Percentiles rank a stretch among this genome's conserved stretches.
These are phyloP conservation scores for Bombus soroeensis DNA, from an alignment of 1,140 invertebrate genomes.

Conservation along the genomic window DNA sequence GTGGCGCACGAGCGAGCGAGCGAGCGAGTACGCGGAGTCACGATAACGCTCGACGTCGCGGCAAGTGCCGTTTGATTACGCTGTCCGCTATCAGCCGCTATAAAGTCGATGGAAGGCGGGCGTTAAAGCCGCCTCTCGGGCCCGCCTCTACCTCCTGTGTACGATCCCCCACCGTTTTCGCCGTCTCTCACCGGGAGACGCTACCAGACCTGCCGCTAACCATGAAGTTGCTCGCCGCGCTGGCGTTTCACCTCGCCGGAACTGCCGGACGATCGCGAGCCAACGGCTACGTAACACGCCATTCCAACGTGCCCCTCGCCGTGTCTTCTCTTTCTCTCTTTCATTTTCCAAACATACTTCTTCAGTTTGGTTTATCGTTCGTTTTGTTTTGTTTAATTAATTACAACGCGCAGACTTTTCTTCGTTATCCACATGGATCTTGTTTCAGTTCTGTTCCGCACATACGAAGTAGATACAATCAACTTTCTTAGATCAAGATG, in stretches of 20 bases:
- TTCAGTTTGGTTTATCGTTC: neutral
- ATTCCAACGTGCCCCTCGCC: slow-evolving; percentile 33
- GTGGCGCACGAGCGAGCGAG: neutral
- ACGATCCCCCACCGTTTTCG: slow-evolving; percentile 62
- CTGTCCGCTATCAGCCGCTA: slow-evolving; percentile 72
- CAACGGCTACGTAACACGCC: slow-evolving; percentile 35
- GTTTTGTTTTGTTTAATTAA: neutral
- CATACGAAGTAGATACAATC: too few species aligned
- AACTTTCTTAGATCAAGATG: too few species aligned
- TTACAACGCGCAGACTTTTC: neutral
- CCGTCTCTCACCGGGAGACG: slow-evolving; percentile 56
- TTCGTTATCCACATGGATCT: neutral
- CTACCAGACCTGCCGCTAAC: slow-evolving; percentile 61
- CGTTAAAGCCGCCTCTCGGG: slow-evolving; percentile 77
- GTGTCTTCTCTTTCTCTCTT: slow-evolving; percentile 7
- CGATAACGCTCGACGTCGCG: slow-evolving; percentile 56
- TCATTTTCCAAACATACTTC: neutral
- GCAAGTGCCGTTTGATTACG: slow-evolving; percentile 75
- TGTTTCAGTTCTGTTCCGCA: neutral
- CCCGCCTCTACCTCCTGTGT: slow-evolving; percentile 76
- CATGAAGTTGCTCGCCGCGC: slow-evolving; percentile 53
- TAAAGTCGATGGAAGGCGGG: slow-evolving; percentile 76
- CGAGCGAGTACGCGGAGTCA: neutral
- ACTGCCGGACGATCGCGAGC: slow-evolving; percentile 42
- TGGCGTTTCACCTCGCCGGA: slow-evolving; percentile 23